Evolutionary conservation across 1,140 invertebrate genomes (phyloP).

Genomic region (honey bee (Apis mellifera)): DNA sequence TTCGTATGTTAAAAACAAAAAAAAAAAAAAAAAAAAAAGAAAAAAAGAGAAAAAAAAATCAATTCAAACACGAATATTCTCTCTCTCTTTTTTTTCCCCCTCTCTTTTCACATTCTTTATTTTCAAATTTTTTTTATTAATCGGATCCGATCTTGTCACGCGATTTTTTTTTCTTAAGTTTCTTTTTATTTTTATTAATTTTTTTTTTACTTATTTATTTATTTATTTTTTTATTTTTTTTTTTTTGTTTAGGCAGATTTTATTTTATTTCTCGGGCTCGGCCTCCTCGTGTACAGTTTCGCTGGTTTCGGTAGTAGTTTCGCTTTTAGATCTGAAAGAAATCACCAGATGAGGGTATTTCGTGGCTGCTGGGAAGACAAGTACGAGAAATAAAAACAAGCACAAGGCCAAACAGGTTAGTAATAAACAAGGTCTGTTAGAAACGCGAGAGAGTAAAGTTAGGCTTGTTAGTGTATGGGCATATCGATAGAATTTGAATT

Average conservation of each 20-base stretch:
- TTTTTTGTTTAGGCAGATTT: conserved; percentile 16
- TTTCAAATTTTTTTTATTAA: not conserved
- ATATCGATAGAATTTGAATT: too few species aligned
- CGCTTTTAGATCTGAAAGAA: conserved; percentile 81
- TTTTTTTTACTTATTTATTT: not conserved
- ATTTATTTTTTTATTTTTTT: conserved; percentile 3
- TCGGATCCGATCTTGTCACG: conserved; percentile 1
- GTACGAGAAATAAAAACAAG: conserved; percentile 37
- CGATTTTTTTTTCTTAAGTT: not conserved
- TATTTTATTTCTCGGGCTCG: conserved; percentile 64
- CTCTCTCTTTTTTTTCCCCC: not conserved
- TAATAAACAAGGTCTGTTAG: conserved; percentile 1
- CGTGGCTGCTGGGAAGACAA: conserved; percentile 57
- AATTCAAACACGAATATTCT: not conserved
- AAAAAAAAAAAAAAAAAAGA: not conserved
- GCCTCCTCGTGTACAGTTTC: conserved; percentile 75
- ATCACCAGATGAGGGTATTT: conserved; percentile 74
- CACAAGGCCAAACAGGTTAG: conserved; percentile 32
- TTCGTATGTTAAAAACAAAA: not conserved
- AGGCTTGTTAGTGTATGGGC: conserved; percentile 9
- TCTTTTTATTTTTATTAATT: not conserved
- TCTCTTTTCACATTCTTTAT: not conserved
- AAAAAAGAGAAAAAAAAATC: not conserved
- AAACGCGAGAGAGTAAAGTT: not conserved
- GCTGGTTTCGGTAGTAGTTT: conserved; percentile 74